Evolutionary conservation across 2,888 invertebrate genomes (phyloP), one percentile per base, ranked within the genome.

Genomic region (Dendrolimus pini): DNA sequence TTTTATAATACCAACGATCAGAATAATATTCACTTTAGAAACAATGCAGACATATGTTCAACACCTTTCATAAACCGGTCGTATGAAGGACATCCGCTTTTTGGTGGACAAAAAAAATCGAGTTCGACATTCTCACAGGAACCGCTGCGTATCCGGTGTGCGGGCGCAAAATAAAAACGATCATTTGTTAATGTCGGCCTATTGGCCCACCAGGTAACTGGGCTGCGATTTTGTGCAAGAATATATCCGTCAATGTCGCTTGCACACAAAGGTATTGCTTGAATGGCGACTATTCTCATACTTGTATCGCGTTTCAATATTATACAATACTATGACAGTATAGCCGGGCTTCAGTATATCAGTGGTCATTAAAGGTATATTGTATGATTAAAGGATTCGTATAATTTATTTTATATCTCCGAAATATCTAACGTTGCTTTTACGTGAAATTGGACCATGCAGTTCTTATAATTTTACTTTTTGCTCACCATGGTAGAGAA

Each of bases 1-100:
- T 30, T 30, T 30, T 30, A 30, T 30, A 30, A 30, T 30, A 30
- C 30, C 30, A 3, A 30, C 30, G 30, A 30, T 30, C 30, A 30
- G 72, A 72, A 78, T 74, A 71, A 72, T 76, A 75, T 75, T 78
- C 73, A 72, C 69, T 74, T 79, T 70, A 67, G 75, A 83, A 77
- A 77, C 74, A 77, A 81, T 80, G 72, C 82, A 83, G 84, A 86
- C 89, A 90, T 89, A 85, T 90, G 89, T 80, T 90, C 87, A 83
- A 89, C 89, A 89, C 89, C 89, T 90, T 90, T 89, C 86, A 89
- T 89, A 89, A 78, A 88, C 88, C 89, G 85, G 88, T 89, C 82
- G 82, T 72, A 77, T 77, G 89, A 89, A 90, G 89, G 89, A 90
- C 89, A 87, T 90, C 89, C 89, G 89, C 86, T 89, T 88, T 89